phyloP scores from a whole-genome alignment of 30 jellyfish, hydroid and myxozoan genomes.

The Haliclystus octoradiatus region DNA sequence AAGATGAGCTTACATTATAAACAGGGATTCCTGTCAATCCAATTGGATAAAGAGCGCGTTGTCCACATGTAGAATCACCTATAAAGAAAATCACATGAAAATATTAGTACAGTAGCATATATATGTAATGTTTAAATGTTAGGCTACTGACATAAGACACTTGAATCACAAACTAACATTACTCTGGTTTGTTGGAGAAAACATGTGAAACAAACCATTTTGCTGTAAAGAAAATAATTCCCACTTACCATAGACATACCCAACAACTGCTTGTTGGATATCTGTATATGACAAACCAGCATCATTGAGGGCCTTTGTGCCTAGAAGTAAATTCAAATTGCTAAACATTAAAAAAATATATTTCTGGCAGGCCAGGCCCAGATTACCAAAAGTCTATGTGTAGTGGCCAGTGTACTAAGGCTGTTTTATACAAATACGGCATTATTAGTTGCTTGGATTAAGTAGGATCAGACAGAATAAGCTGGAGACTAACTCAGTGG shows the following conservation, averaged over 20 bases:
- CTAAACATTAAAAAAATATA: too few species aligned
- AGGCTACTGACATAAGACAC: too few species aligned
- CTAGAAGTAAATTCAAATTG: conserved; percentile 7
- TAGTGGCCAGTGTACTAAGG: too few species aligned
- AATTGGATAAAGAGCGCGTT: conserved; percentile 73
- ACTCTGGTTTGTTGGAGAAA: background rate
- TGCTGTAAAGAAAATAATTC: background rate
- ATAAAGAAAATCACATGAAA: background rate
- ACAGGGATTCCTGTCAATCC: conserved; percentile 97
- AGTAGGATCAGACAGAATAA: too few species aligned
- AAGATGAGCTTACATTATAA: conserved; percentile 85
- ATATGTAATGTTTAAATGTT: background rate
- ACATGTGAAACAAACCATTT: background rate
- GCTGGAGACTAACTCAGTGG: too few species aligned
- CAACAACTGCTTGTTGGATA: conserved; percentile 87
- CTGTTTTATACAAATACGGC: too few species aligned
- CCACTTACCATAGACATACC: conserved; percentile 78
- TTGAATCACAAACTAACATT: too few species aligned
- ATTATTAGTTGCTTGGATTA: too few species aligned
- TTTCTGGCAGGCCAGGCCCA: too few species aligned
- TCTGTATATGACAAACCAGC: conserved; percentile 51
- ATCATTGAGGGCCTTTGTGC: conserved; percentile 66
- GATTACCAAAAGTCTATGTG: too few species aligned
- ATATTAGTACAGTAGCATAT: too few species aligned
- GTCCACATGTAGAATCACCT: conserved; percentile 98